Conservation (phyloP, 2,113 vertebrate genomes). For the Mohoua ochrocephala region DNA sequence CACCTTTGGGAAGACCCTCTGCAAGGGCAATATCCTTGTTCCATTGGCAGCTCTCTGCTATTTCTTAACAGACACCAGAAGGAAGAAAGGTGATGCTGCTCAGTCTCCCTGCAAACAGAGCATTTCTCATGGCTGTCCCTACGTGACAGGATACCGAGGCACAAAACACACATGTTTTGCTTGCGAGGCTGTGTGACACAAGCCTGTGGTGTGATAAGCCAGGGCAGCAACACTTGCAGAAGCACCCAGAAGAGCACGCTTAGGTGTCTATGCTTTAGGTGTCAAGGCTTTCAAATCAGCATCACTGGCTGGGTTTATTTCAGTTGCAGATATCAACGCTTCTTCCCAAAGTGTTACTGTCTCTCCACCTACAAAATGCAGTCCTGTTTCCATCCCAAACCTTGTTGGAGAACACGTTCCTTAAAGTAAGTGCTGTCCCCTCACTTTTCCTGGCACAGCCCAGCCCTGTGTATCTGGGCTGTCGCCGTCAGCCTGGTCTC, state of each 20-base stretch:
- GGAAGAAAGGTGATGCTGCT: neutral
- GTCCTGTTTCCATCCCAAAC: neutral
- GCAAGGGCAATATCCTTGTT: neutral
- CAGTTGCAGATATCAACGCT: conserved; percentile 15
- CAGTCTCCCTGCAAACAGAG: neutral
- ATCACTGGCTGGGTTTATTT: conserved; percentile 29
- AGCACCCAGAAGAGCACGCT: neutral
- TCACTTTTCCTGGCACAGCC: neutral
- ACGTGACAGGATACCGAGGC: neutral
- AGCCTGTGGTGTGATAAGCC: neutral
- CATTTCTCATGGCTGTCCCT: fast-evolving
- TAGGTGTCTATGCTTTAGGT: neutral
- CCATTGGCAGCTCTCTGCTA: neutral
- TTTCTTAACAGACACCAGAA: neutral
- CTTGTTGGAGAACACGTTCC: neutral
- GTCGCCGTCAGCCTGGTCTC: neutral
- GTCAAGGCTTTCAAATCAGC: conserved; percentile 31
- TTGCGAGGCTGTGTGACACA: neutral
- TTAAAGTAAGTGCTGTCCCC: neutral
- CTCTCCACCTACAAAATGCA: conserved; percentile 27
- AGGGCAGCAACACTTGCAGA: neutral
- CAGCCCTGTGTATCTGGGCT: neutral
- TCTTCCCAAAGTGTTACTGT: neutral
- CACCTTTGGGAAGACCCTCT: neutral
- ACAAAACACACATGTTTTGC: neutral